A percentile compares a stretch with the other conserved stretches of the same genome.
phyloP scores from a whole-genome alignment of 2,797 vertebrate species.

The Anisognathus igniventris region DNA sequence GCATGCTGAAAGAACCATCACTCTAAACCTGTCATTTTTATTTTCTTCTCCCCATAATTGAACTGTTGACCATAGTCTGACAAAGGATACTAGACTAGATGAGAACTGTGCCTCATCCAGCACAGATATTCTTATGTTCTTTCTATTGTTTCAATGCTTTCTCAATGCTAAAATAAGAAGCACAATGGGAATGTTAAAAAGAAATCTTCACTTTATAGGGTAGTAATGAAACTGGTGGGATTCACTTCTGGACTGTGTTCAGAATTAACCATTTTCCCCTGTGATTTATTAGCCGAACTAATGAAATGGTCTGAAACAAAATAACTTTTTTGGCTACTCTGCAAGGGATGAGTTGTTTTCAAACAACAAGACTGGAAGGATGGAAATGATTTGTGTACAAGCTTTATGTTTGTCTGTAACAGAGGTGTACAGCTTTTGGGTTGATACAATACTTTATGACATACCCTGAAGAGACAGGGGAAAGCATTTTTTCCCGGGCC shows the following conservation, averaged over 20 bases:
- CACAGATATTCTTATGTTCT: neutral
- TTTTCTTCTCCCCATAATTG: neutral
- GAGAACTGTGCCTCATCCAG: neutral
- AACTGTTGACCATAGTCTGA: neutral
- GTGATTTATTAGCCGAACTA: neutral
- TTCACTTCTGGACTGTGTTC: neutral
- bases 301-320: neutral
- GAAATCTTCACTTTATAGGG: neutral
- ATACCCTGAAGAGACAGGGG: neutral
- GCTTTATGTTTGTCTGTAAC: neutral
- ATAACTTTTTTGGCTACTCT: neutral
- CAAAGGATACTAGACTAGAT: neutral
- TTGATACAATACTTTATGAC: neutral
- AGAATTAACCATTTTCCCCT: neutral
- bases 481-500: neutral
- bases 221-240: neutral
- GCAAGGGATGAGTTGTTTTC: neutral
- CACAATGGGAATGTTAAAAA: neutral
- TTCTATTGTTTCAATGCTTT: neutral
- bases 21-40: neutral
- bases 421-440: neutral
- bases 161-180: neutral
- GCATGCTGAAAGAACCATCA: neutral
- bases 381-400: neutral
- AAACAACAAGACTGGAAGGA: neutral